Evolutionary conservation across 2,113 vertebrate genomes (phyloP).

Genomic region (Entelurus aequoreus): DNA sequence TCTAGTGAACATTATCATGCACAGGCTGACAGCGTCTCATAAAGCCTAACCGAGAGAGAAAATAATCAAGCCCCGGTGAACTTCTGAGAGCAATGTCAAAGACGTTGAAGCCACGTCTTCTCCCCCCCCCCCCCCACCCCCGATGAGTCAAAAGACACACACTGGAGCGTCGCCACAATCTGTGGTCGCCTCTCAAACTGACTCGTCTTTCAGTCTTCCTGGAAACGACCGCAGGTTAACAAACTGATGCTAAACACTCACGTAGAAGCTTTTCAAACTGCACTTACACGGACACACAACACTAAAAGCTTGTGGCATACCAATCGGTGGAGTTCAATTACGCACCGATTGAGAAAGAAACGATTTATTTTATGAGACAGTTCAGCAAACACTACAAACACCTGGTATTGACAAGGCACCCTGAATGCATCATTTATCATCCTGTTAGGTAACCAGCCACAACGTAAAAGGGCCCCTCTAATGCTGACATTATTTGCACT

Average conservation of each 20-base stretch:
- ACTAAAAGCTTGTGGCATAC: too few species aligned
- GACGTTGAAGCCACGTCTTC: slow-evolving; percentile 13
- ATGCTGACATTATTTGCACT: too few species aligned
- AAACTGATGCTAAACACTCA: slow-evolving; percentile 10
- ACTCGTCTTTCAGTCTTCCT: slow-evolving; percentile 15
- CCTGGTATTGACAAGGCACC: too few species aligned
- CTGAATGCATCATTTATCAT: too few species aligned
- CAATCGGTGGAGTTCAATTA: too few species aligned
- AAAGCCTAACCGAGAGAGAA: slow-evolving; percentile 42
- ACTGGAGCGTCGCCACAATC: slow-evolving; percentile 40
- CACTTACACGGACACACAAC: too few species aligned
- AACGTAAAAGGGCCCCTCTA: too few species aligned
- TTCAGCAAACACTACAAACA: too few species aligned
- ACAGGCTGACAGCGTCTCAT: slow-evolving; percentile 54
- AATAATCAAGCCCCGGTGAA: slow-evolving; percentile 22
- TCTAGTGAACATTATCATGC: slow-evolving; percentile 68
- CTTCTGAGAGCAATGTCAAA: slow-evolving; percentile 37
- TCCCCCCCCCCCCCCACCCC: background rate
- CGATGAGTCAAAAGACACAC: slow-evolving; percentile 49
- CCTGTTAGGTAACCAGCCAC: too few species aligned
- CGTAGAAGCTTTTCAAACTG: background rate
- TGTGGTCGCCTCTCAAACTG: slow-evolving; percentile 32
- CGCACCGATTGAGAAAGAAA: too few species aligned
- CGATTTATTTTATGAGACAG: too few species aligned
- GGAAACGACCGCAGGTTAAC: background rate